Evolutionary conservation across 2,888 invertebrate species (phyloP).

Genomic region (Phytoseiulus persimilis): DNA sequence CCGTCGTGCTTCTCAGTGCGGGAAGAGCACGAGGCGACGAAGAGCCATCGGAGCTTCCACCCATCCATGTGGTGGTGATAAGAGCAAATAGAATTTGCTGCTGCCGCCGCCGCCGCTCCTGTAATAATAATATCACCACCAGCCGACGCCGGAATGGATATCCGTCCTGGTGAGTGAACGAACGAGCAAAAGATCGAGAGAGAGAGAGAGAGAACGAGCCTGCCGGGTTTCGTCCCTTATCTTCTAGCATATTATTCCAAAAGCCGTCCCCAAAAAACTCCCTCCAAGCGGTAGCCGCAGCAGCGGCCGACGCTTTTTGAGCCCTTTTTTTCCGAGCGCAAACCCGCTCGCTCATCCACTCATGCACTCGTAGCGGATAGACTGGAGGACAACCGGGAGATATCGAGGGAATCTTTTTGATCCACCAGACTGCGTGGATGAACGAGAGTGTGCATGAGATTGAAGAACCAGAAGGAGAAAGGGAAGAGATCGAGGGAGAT

Average conservation of each 20-base stretch:
- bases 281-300: slow-evolving; percentile 8
- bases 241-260: slow-evolving; percentile 37
- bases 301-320: neutral
- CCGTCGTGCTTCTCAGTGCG: neutral
- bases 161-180: neutral
- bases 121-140: slow-evolving; percentile 5
- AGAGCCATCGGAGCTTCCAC: neutral
- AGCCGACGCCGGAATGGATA: slow-evolving; percentile 5
- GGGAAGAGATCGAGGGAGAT: neutral
- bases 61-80: neutral
- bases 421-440: neutral
- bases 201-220: neutral
- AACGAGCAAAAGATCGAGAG: neutral
- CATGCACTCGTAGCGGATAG: neutral
- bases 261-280: slow-evolving; percentile 14
- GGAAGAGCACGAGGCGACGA: neutral
- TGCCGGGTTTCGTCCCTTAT: slow-evolving; percentile 1
- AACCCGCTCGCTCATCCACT: neutral
- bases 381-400: neutral
- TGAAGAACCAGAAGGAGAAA: neutral
- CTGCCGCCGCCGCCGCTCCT: neutral
- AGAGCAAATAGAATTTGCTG: slow-evolving; percentile 5
- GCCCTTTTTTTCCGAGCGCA: neutral
- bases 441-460: neutral
- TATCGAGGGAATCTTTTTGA: neutral